Evolutionary conservation across 2,888 invertebrate species (phyloP).

Genomic region (Spodoptera littoralis): DNA sequence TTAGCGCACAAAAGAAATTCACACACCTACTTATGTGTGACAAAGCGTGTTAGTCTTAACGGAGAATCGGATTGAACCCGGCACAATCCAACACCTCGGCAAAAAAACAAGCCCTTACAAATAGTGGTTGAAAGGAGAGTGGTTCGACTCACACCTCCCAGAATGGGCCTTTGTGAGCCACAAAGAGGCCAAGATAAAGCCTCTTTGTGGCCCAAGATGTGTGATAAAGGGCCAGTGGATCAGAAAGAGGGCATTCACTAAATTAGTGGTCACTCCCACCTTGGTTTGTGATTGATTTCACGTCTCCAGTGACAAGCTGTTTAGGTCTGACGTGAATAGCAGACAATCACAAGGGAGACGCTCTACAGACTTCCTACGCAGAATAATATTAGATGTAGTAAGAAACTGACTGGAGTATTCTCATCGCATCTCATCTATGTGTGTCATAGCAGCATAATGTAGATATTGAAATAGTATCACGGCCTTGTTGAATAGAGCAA

Average conservation of each 20-base stretch:
- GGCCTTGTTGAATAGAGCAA: too few relatives aligned
- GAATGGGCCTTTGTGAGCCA: slow-evolving; percentile 66
- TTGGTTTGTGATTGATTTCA: slow-evolving; percentile 46
- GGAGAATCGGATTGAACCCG: slow-evolving; percentile 24
- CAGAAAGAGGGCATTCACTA: slow-evolving; percentile 54
- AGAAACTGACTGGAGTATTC: too few relatives aligned
- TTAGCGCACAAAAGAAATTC: slow-evolving; percentile 46
- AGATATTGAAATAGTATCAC: too few relatives aligned
- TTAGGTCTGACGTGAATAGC: slow-evolving; percentile 20
- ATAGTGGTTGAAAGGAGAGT: slow-evolving; percentile 50
- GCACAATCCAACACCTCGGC: slow-evolving; percentile 55
- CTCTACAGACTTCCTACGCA: neutral
- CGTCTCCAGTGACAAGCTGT: slow-evolving; percentile 33
- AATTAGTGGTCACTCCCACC: slow-evolving; percentile 60
- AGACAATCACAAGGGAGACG: neutral
- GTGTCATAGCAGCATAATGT: too few relatives aligned
- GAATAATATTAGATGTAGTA: too few relatives aligned
- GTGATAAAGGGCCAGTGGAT: slow-evolving; percentile 51
- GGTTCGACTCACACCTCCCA: slow-evolving; percentile 68
- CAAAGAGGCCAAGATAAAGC: slow-evolving; percentile 67
- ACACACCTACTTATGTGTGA: slow-evolving; percentile 53
- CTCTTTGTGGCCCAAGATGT: slow-evolving; percentile 50
- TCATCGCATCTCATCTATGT: too few relatives aligned
- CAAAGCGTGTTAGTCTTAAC: slow-evolving; percentile 28
- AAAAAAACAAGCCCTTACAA: slow-evolving; percentile 52